Evolutionary conservation across 1,140 invertebrate species (phyloP), one percentile per base, ranked within the genome.

Genomic region (Calycopis cecrops): DNA sequence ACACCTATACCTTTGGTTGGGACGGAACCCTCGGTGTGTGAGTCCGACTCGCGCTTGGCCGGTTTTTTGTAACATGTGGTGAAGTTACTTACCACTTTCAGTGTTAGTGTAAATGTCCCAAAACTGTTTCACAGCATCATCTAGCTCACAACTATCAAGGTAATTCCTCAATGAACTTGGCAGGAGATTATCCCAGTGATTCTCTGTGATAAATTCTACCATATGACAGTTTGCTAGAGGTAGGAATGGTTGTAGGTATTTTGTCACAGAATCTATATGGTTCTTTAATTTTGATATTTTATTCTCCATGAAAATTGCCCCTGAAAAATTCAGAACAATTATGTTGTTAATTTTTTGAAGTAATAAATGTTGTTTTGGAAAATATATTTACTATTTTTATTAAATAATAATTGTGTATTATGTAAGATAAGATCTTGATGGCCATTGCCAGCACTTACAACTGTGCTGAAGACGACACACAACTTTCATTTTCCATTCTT

Each of bases 141-240:
- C 67, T 16, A 80, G 64, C 4, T 85, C 77, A 53, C 76, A 62
- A 47, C 69, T 48, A 40, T 90, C 71, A 8, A 94, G 62, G 65
- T 93, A 89, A 9, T 66, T 55, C 72, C 81, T 88, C 4, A 95
- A 77, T 21, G 76, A 60, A 12, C 65, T 53, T 1, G 93, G 90
- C 18, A 95, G 63, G 58, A 89, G 88, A 16, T 67, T 88, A 0
- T 90, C 63, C 92, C 93, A 96, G 48, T 93, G 89, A 33, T 91
- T 77, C n/a, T 92, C 79, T 0, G 90, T 93, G n/a, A 95, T 90
- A 84, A 93, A 96, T 66, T 95, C 92, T 3, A 95, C 94, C 87
- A 95, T 92, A 77, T 96, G 95, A 67, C 93, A 93, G 77, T 95
- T 92, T 1, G 91, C 90, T 42, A 96, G 82, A 1, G 89, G 81